Conservation (phyloP, 2,888 invertebrate genomes). For the Nemotelus nigrinus region DNA sequence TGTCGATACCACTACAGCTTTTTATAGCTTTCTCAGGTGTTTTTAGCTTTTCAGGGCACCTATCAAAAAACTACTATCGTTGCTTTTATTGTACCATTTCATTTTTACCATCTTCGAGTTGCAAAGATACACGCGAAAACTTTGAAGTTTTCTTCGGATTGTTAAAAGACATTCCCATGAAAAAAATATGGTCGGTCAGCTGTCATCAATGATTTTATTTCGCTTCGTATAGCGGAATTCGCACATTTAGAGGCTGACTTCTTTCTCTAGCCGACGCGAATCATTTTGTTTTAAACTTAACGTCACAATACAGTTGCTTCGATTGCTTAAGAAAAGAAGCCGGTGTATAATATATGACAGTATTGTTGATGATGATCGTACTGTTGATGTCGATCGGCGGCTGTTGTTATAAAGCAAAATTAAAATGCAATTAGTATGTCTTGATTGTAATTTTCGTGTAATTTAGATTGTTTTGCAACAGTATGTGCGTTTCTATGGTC, state of each 20-base stretch:
- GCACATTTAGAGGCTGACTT: constrained; percentile 22
- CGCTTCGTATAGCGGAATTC: constrained; percentile 16
- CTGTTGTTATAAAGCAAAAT: neutral
- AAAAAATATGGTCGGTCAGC: neutral
- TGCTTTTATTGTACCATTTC: no score
- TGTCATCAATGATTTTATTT: neutral
- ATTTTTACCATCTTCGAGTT: no score
- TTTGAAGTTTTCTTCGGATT: neutral
- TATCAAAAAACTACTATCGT: no score
- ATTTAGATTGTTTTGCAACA: neutral
- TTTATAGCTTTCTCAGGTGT: neutral
- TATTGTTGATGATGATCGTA: neutral
- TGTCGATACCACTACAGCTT: neutral
- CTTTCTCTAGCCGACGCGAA: neutral
- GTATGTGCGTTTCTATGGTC: no score
- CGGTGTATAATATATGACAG: neutral
- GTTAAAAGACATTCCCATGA: neutral
- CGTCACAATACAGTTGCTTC: neutral
- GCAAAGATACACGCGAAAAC: no score
- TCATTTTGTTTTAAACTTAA: neutral
- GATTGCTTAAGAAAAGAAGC: neutral
- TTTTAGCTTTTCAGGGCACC: no score
- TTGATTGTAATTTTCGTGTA: neutral
- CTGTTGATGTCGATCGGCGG: neutral
- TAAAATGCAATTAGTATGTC: constrained; percentile 21